phyloP scores from a whole-genome alignment of 2,888 invertebrate genomes.

The Pandemis cinnamomeana region DNA sequence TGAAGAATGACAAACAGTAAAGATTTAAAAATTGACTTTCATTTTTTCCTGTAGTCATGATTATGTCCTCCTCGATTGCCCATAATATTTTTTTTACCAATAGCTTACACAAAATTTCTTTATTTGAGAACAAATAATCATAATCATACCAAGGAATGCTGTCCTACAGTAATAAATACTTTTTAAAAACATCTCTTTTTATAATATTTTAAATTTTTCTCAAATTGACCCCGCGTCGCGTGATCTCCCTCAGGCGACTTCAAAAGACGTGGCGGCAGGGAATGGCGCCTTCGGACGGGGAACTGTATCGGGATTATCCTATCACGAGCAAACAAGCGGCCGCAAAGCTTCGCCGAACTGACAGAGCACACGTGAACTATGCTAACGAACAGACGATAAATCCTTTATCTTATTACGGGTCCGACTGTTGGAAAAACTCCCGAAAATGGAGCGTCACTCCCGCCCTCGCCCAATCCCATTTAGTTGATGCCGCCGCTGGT shows the following conservation, averaged over 20 bases:
- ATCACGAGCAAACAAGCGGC: constrained; percentile 73
- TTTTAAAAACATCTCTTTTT: background rate
- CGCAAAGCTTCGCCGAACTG: constrained; percentile 64
- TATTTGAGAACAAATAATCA: too few species aligned
- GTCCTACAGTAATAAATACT: too few species aligned
- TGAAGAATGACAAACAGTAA: too few species aligned
- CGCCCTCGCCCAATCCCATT: constrained; percentile 49
- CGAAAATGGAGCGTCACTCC: constrained; percentile 48
- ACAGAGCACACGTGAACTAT: constrained; percentile 69
- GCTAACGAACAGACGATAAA: constrained; percentile 81
- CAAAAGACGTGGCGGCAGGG: constrained; percentile 60
- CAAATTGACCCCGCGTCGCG: constrained; percentile 46
- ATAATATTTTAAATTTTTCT: background rate
- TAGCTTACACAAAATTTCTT: too few species aligned
- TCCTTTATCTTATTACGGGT: constrained; percentile 81
- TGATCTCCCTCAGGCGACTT: constrained; percentile 61
- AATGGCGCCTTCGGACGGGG: constrained; percentile 59
- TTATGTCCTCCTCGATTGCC: too few species aligned
- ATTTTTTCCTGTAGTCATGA: too few species aligned
- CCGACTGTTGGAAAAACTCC: constrained; percentile 54
- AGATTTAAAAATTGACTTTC: too few species aligned
- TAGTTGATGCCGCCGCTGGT: constrained; percentile 42
- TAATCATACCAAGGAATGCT: too few species aligned
- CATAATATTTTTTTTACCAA: too few species aligned
- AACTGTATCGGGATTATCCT: constrained; percentile 76